Base-by-base conservation (phyloP, 2,797 vertebrate species). In the Thalassophryne amazonica region DNA sequence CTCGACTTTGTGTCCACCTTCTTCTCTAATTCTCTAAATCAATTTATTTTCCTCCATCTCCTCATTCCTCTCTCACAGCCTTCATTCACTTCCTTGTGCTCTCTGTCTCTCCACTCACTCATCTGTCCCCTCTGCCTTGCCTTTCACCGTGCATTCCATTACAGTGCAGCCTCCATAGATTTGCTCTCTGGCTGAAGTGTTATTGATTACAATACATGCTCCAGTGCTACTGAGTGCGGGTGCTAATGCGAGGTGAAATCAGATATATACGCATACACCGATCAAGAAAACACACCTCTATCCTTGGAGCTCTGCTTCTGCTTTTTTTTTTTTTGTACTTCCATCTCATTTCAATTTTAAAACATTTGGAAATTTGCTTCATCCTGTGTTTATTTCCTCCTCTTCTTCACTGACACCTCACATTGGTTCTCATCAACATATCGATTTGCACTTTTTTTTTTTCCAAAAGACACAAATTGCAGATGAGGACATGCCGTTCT, bases 201-300 rank as follows among this genome's bases (percentile, higher is more conserved):
- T 89, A 87, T 90, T 86, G 90, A 92, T 86, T 82, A 73, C 75
- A 81, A 61, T 76, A 73, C 73, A 82, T 76, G 75, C 74, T 72
- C 73, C 84, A 69, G 42, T 79, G 67, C 70, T 72, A 56, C 74
- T 71, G 65, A 73, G 58, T 65, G 53, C 35, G 60, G 53, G 48
- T 59, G 38, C 48, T 41, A 49, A 58, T 29, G 12, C 51, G 47
- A 59, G 54, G 55, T 57, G 49, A 65, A 62, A 53, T 46, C 13
- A 16, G 42, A 46, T 38, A 52, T 55, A 53, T 4, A 54, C 53
- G 59, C 51, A 63, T 32, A 32, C 20, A 8, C 48, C 20, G 5
- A 40, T 23, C 39, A 45, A 45, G 43, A 6, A 27, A 21, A 33
- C 42, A 17, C 46, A 36, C 36, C 52, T 7, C 3, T 10, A 6